Evolutionary conservation across 2,113 vertebrate species (phyloP).

Genomic region (Accipiter cooperii): DNA sequence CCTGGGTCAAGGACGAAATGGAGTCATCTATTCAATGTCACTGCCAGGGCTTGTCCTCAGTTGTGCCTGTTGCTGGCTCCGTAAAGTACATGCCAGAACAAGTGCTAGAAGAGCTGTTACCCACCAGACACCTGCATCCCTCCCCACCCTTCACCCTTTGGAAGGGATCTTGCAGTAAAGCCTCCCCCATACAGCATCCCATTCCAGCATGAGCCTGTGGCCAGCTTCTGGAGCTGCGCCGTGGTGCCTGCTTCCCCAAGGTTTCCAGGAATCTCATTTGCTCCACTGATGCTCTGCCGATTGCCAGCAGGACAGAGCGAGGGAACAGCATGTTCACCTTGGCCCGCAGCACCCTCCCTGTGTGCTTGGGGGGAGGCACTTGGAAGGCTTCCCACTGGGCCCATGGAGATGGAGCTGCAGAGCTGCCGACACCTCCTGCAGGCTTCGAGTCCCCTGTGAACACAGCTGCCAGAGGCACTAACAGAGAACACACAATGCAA

Average conservation of each 20-base stretch:
- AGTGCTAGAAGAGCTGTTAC: neutral
- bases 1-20: neutral
- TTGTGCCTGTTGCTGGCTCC: neutral
- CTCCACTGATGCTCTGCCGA: neutral
- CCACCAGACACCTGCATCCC: neutral
- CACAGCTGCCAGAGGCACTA: neutral
- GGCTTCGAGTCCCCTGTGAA: neutral
- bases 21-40: neutral
- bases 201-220: neutral
- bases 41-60: neutral
- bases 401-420: accelerated
- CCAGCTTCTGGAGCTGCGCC: neutral
- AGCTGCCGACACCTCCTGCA: neutral
- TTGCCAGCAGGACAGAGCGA: neutral
- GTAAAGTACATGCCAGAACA: neutral
- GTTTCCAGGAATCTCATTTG: neutral
- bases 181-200: neutral
- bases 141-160: neutral
- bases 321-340: neutral
- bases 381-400: neutral
- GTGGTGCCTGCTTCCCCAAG: neutral
- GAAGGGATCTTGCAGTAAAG: neutral
- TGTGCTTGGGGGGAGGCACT: neutral
- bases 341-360: accelerated
- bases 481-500: neutral